phyloP scores from a whole-genome alignment of 1,140 invertebrate species.

The Zophobas atratus region DNA sequence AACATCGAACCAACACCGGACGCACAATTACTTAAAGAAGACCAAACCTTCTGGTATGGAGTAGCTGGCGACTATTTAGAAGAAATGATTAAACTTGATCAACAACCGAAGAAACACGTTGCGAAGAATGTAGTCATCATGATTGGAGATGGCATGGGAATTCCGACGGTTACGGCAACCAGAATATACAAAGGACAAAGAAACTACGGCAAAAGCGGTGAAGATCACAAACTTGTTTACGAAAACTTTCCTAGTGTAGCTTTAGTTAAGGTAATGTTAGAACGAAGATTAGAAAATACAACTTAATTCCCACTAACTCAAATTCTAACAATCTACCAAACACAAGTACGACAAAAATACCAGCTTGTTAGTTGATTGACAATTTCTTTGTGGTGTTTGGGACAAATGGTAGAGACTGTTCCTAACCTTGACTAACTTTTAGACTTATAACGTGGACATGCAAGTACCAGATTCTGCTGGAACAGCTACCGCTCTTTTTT shows the following conservation, averaged over 20 bases:
- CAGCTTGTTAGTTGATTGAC: too few relatives aligned
- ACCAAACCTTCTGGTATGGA: conserved; percentile 43
- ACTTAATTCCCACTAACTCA: background rate
- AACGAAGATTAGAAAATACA: too few relatives aligned
- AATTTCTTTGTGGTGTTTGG: background rate
- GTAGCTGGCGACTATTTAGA: conserved; percentile 30
- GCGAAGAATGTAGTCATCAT: conserved; percentile 77
- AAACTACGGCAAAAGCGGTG: conserved; percentile 70
- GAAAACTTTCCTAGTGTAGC: conserved; percentile 83
- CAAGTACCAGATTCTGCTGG: conserved; percentile 85
- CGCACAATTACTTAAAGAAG: conserved; percentile 29
- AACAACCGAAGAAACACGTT: conserved; percentile 6
- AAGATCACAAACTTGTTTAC: conserved; percentile 78
- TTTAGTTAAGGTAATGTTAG: conserved; percentile 76
- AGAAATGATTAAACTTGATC: conserved; percentile 17
- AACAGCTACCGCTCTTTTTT: conserved; percentile 83
- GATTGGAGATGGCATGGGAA: conserved; percentile 87
- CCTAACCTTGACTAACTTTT: conserved; percentile 51
- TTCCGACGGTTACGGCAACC: conserved; percentile 82
- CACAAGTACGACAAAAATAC: too few relatives aligned
- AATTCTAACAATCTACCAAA: background rate
- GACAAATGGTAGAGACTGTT: background rate
- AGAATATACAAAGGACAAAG: conserved; percentile 77
- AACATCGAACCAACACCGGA: conserved; percentile 31
- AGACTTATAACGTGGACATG: conserved; percentile 85